A percentile compares a stretch with the other conserved stretches of the same genome.
phyloP scores from a whole-genome alignment of 2,888 invertebrate genomes.

The Drosophila nigricruria region DNA sequence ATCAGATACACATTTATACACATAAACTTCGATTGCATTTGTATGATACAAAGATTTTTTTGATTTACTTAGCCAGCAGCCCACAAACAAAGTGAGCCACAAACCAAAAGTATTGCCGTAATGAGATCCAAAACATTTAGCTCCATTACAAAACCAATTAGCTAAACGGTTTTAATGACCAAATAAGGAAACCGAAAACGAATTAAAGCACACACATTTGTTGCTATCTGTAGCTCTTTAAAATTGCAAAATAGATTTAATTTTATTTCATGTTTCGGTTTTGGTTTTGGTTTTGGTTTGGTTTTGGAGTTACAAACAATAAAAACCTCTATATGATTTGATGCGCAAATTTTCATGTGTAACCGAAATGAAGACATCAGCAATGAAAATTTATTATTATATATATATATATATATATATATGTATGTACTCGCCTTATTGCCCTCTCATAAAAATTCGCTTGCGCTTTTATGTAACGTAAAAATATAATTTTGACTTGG shows the following conservation, averaged over 20 bases:
- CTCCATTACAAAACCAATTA: constrained; percentile 62
- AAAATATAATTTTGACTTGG: constrained; percentile 51
- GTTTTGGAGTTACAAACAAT: constrained; percentile 15
- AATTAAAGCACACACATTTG: constrained; percentile 43
- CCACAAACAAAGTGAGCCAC: constrained; percentile 2
- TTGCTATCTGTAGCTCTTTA: constrained; percentile 19
- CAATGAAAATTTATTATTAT: constrained; percentile 32
- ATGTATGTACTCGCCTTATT: constrained; percentile 13
- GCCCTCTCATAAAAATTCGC: constrained; percentile 54
- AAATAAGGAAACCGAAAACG: constrained; percentile 58
- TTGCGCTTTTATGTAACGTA: constrained; percentile 72
- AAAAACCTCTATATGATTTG: constrained; percentile 32
- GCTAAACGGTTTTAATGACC: constrained; percentile 65
- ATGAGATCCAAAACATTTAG: constrained; percentile 40
- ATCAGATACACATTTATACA: not conserved
- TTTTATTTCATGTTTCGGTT: constrained; percentile 44
- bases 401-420: not conserved
- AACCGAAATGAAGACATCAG: constrained; percentile 51
- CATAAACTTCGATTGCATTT: not conserved
- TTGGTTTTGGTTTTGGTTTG: constrained; percentile 24
- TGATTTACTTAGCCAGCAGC: constrained; percentile 3
- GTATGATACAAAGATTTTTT: not conserved
- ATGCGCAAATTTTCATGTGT: constrained; percentile 53
- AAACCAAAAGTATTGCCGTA: constrained; percentile 24
- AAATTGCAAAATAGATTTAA: constrained; percentile 29